Percentiles rank a stretch among this genome's conserved stretches.
phyloP scores from a whole-genome alignment of 92 coral and sea anemone genomes.

The Porites rus region DNA sequence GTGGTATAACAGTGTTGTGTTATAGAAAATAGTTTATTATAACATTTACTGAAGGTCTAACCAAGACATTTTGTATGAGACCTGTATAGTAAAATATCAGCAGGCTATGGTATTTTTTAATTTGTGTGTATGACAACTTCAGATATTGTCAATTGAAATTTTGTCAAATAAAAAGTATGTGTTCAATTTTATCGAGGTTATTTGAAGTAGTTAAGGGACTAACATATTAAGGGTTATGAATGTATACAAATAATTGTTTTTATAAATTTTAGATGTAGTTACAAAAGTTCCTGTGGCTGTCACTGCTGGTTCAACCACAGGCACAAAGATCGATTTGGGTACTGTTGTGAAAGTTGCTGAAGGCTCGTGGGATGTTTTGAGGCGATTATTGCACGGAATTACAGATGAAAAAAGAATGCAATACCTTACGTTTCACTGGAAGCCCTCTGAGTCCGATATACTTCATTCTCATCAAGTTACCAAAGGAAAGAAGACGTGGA shows the following conservation, averaged over 20 bases:
- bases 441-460: slow-evolving; percentile 60
- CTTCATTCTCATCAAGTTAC: slow-evolving; percentile 64
- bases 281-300: slow-evolving; percentile 48
- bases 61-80: slow-evolving; percentile 63
- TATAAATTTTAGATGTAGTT: slow-evolving; percentile 51
- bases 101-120: slow-evolving; percentile 46
- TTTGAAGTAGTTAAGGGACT: slow-evolving; percentile 42
- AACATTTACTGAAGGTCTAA: slow-evolving; percentile 45
- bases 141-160: slow-evolving; percentile 27
- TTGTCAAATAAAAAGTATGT: slow-evolving; percentile 36
- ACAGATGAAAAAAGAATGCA: slow-evolving; percentile 65
- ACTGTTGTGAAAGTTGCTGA: slow-evolving; percentile 57
- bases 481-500: slow-evolving; percentile 67
- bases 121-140: slow-evolving; percentile 38
- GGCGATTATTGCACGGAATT: slow-evolving; percentile 57
- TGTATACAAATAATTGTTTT: slow-evolving; percentile 49
- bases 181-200: slow-evolving; percentile 58
- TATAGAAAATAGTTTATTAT: slow-evolving; percentile 58
- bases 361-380: slow-evolving; percentile 63
- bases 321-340: slow-evolving; percentile 63
- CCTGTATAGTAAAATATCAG: slow-evolving; percentile 51
- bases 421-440: slow-evolving; percentile 60
- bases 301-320: slow-evolving; percentile 68
- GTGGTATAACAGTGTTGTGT: slow-evolving; percentile 54
- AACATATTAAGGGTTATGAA: slow-evolving; percentile 53